These are phyloP conservation scores for Takifugu bimaculatus DNA, from an alignment of 2,113 vertebrate species.

Conservation along the genomic window DNA sequence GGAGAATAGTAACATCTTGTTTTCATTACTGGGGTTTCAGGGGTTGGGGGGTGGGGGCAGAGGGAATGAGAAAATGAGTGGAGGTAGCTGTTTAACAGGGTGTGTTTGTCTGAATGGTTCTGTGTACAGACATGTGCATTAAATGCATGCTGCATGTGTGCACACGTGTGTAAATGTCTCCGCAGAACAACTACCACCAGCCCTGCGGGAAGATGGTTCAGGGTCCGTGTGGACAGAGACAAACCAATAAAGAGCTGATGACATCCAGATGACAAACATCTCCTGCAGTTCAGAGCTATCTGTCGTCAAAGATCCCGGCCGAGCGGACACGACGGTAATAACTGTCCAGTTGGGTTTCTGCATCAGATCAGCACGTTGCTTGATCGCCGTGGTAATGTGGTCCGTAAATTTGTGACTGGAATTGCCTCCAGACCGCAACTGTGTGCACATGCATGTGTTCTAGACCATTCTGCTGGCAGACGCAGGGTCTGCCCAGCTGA, in stretches of 20 bases:
- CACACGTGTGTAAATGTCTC: slow-evolving; percentile 11
- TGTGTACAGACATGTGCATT: slow-evolving; percentile 17
- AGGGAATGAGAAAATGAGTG: slow-evolving; percentile 24
- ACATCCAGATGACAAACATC: slow-evolving; percentile 61
- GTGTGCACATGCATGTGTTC: slow-evolving; percentile 3
- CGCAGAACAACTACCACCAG: slow-evolving; percentile 23
- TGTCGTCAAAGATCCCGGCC: slow-evolving; percentile 30
- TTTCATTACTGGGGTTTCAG: slow-evolving; percentile 67
- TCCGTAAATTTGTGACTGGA: slow-evolving; percentile 8
- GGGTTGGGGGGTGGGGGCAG: slow-evolving; percentile 15
- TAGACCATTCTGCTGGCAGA: neutral
- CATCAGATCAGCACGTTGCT: slow-evolving; percentile 12
- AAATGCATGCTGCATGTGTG: slow-evolving; percentile 18
- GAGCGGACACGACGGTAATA: slow-evolving; percentile 37
- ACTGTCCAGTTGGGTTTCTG: slow-evolving; percentile 19
- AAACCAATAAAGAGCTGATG: slow-evolving; percentile 43
- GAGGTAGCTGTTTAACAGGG: slow-evolving; percentile 50
- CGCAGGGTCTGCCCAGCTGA: neutral
- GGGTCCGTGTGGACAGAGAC: slow-evolving; percentile 26
- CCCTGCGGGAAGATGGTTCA: slow-evolving; percentile 20
- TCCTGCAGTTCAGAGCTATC: slow-evolving; percentile 14
- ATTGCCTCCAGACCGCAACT: slow-evolving; percentile 23
- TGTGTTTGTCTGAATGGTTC: slow-evolving; percentile 33
- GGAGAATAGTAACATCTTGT: slow-evolving; percentile 74
- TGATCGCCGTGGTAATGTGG: slow-evolving; percentile 30